These are phyloP conservation scores for Ophiothrix spiculata DNA, from an alignment of 35 echinoderm and acorn worm species.

Conservation along the genomic window DNA sequence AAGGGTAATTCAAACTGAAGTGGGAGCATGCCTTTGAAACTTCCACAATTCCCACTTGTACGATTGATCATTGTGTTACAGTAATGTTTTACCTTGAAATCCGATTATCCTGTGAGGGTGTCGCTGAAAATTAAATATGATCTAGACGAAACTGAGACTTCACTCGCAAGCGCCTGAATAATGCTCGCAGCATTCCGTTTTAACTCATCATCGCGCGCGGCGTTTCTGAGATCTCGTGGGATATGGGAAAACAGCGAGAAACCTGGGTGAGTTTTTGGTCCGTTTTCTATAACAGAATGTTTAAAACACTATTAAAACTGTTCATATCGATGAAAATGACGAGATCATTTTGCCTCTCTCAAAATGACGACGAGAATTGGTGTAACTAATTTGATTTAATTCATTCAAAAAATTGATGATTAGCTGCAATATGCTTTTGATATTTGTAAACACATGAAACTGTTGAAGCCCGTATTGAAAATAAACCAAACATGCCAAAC, in stretches of 20 bases:
- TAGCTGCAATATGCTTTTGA: too few species aligned
- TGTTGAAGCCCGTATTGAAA: too few species aligned
- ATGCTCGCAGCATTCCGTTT: conserved; percentile 1
- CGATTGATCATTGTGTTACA: background rate
- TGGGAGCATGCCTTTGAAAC: background rate
- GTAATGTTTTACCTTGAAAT: background rate
- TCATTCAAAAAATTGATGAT: too few species aligned
- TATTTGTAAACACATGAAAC: too few species aligned
- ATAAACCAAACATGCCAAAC: too few species aligned
- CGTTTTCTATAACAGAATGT: too few species aligned
- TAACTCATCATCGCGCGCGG: background rate
- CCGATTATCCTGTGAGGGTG: background rate
- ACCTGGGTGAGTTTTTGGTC: too few species aligned
- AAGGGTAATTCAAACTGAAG: background rate
- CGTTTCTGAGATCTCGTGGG: background rate
- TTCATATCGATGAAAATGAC: too few species aligned
- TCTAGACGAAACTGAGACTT: background rate
- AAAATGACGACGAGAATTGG: too few species aligned
- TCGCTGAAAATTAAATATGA: background rate
- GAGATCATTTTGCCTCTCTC: too few species aligned
- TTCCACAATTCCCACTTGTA: background rate
- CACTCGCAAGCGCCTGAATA: background rate
- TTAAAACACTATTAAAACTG: too few species aligned
- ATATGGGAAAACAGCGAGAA: background rate
- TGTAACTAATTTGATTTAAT: too few species aligned